phyloP scores from a whole-genome alignment of 2,797 vertebrate genomes.

The Acropternis orthonyx region DNA sequence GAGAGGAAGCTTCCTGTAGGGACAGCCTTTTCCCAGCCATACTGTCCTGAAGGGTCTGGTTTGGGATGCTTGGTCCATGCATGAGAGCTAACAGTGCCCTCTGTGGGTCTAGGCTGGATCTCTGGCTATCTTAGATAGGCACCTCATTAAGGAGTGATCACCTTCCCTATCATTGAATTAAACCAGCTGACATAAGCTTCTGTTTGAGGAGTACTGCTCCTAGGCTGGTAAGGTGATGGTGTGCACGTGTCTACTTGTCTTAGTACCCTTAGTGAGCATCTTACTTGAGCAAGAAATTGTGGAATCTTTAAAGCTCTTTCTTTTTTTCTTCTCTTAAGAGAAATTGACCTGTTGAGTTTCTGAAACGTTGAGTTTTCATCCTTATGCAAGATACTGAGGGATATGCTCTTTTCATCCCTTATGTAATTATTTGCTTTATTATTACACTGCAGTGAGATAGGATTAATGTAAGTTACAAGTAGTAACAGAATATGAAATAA shows the following conservation, averaged over 20 bases:
- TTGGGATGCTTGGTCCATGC: background rate
- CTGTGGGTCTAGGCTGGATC: too few species aligned
- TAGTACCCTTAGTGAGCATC: background rate
- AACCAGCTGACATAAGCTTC: background rate
- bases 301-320: background rate
- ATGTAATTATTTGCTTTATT: conserved; percentile 18
- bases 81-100: rapidly evolving
- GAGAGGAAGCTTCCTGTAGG: background rate
- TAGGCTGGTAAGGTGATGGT: background rate
- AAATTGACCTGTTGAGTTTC: background rate
- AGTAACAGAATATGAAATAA: conserved; percentile 11
- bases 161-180: background rate
- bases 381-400: background rate
- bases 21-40: background rate
- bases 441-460: background rate
- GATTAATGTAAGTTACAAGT: conserved; percentile 11
- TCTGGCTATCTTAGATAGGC: background rate
- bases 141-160: background rate
- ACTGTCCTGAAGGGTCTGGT: background rate
- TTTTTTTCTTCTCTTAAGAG: background rate
- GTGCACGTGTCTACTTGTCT: rapidly evolving
- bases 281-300: background rate
- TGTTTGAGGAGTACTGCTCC: background rate
- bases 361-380: background rate
- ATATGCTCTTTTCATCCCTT: background rate